phyloP scores from a whole-genome alignment of 2,797 vertebrate genomes.

The Phataginus tricuspis region DNA sequence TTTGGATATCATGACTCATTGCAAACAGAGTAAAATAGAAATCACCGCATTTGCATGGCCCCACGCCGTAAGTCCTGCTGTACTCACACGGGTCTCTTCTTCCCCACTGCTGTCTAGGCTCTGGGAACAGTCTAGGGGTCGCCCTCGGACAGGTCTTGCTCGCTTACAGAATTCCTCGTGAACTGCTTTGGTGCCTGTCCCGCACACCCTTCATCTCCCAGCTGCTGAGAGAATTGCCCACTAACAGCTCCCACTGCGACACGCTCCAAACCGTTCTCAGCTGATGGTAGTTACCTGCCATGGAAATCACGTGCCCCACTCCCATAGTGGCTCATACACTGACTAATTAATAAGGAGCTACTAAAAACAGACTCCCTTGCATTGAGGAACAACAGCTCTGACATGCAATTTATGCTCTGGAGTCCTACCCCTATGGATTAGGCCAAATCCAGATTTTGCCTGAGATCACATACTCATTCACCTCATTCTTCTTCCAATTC shows the following conservation, averaged over 20 bases:
- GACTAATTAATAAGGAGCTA: not conserved
- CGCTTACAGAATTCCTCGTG: not conserved
- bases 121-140: not conserved
- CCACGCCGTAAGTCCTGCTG: not conserved
- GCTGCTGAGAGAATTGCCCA: not conserved
- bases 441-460: not conserved
- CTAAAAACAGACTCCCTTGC: not conserved
- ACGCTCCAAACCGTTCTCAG: not conserved
- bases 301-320: not conserved
- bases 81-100: fast-evolving
- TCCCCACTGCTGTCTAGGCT: not conserved
- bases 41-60: not conserved
- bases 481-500: not conserved
- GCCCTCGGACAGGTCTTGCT: not conserved
- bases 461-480: not conserved
- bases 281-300: not conserved
- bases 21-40: not conserved
- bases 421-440: not conserved
- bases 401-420: not conserved
- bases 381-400: not conserved
- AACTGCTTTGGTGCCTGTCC: not conserved
- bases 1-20: not conserved
- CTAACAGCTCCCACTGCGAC: not conserved
- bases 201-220: too few species aligned
- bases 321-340: not conserved